These are phyloP conservation scores for Dromococcyx pavoninus DNA, from an alignment of 2,797 vertebrate genomes.

Conservation along the genomic window DNA sequence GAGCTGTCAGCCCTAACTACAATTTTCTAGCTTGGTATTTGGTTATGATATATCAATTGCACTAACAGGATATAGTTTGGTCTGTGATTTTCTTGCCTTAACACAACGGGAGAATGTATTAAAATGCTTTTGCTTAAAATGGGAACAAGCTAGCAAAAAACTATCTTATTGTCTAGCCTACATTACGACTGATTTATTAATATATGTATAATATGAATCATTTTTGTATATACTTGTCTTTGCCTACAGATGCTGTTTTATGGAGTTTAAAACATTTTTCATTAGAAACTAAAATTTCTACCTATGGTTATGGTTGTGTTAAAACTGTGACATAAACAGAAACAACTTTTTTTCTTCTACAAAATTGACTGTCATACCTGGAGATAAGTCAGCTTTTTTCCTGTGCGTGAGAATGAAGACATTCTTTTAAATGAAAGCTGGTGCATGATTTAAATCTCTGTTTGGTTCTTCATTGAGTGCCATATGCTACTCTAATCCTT, in stretches of 20 bases:
- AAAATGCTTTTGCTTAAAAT: neutral
- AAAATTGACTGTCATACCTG: neutral
- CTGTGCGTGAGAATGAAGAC: neutral
- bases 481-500: neutral
- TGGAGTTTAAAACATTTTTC: neutral
- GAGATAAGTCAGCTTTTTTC: neutral
- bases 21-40: neutral
- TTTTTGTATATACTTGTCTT: neutral
- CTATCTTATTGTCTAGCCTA: neutral
- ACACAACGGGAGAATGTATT: neutral
- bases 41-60: neutral
- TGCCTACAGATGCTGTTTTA: neutral
- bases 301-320: neutral
- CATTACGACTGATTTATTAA: neutral
- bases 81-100: neutral
- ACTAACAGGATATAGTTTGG: neutral
- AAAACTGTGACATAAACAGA: neutral
- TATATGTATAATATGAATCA: neutral
- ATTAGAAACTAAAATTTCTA: neutral
- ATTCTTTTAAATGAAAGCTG: neutral
- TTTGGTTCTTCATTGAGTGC: neutral
- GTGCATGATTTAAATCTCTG: rapidly evolving
- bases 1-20: neutral
- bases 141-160: neutral
- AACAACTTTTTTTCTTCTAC: neutral